Percentiles rank a stretch among this genome's conserved stretches.
Evolutionary conservation across 1,140 invertebrate species (phyloP).

Genomic region (Camponotus pennsylvanicus): DNA sequence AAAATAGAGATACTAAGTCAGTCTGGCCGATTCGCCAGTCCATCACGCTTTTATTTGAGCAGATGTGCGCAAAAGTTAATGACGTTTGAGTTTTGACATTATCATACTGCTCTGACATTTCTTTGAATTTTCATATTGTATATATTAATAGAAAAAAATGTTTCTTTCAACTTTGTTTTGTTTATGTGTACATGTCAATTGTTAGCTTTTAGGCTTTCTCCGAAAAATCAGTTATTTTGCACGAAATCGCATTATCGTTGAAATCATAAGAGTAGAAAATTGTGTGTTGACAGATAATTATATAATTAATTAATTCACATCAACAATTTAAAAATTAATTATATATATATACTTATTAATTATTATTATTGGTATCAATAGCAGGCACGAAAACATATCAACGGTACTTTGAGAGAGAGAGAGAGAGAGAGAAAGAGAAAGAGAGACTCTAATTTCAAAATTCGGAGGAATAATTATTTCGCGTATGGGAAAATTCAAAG

Average conservation of each 20-base stretch:
- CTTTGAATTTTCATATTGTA: not conserved
- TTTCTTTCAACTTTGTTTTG: not conserved
- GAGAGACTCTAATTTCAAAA: not conserved
- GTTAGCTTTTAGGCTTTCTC: not conserved
- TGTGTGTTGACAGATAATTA: not conserved
- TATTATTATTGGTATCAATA: not conserved
- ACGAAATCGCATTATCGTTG: not conserved
- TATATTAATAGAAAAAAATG: not conserved
- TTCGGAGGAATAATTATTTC: conserved; percentile 13
- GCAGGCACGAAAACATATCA: not conserved
- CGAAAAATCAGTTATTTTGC: not conserved
- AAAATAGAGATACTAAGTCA: conserved; percentile 29
- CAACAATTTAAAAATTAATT: not conserved
- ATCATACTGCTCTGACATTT: no score
- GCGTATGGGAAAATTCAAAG: conserved; percentile 20
- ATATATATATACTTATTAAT: not conserved
- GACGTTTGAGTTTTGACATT: no score
- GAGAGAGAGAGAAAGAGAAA: no score
- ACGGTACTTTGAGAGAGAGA: not conserved
- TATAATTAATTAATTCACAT: not conserved
- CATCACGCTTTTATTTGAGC: not conserved
- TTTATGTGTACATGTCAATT: not conserved
- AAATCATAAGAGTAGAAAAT: not conserved
- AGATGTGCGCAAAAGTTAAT: not conserved
- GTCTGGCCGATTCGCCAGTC: conserved; percentile 10